phyloP scores from a whole-genome alignment of 2,797 vertebrate genomes.

The Cossypha dichroa region DNA sequence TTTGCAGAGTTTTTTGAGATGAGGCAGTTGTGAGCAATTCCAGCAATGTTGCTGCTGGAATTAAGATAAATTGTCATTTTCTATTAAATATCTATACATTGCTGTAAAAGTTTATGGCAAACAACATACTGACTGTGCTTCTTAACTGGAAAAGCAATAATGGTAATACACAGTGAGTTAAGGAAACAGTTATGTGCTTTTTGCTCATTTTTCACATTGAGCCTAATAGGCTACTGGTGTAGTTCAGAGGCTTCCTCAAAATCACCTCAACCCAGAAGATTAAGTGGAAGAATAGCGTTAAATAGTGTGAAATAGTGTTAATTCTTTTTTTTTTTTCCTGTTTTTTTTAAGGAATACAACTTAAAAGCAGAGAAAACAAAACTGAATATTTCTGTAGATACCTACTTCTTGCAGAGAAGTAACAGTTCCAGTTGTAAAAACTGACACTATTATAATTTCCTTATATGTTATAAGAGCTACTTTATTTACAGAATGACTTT shows the following conservation, averaged over 20 bases:
- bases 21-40: neutral
- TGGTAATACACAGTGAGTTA: neutral
- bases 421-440: neutral
- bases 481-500: neutral
- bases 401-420: neutral
- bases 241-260: neutral
- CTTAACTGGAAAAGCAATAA: neutral
- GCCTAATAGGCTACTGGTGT: neutral
- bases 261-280: neutral
- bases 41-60: neutral
- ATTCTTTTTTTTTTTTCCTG: neutral
- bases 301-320: neutral
- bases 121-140: neutral
- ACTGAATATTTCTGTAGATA: neutral
- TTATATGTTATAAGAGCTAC: neutral
- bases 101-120: neutral
- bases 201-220: neutral
- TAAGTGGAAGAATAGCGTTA: neutral
- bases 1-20: neutral
- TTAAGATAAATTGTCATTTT: neutral
- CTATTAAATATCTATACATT: neutral
- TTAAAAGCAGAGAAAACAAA: neutral
- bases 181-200: neutral
- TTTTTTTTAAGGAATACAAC: neutral
- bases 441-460: neutral